Evolutionary conservation across 2,888 invertebrate species (phyloP).

Genomic region (Callinectes sapidus): DNA sequence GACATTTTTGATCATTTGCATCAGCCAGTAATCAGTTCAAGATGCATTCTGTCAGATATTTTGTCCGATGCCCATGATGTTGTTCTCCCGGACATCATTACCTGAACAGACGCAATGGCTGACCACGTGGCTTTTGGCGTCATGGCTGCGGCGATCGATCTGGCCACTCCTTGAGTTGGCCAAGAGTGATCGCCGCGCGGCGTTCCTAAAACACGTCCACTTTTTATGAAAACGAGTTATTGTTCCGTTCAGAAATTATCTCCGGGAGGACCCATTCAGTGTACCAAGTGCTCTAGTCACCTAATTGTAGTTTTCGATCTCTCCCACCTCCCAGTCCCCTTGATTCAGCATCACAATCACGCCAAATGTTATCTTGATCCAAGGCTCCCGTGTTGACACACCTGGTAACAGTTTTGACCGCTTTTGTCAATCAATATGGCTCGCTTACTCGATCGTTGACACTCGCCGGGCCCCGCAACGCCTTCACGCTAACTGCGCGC

Average conservation of each 20-base stretch:
- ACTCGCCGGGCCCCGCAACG: slow-evolving; percentile 40
- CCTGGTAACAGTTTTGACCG: slow-evolving; percentile 51
- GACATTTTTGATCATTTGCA: slow-evolving; percentile 39
- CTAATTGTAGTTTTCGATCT: slow-evolving; percentile 14
- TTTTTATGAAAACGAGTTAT: neutral
- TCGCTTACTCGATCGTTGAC: slow-evolving; percentile 55
- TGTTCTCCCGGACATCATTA: slow-evolving; percentile 20
- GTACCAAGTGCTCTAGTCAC: slow-evolving; percentile 54
- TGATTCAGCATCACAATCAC: slow-evolving; percentile 38
- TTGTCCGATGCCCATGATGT: slow-evolving; percentile 24
- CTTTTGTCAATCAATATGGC: slow-evolving; percentile 41
- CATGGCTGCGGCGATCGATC: neutral
- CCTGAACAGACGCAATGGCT: neutral
- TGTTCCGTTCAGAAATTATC: slow-evolving; percentile 20
- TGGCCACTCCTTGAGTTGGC: neutral
- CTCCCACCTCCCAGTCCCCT: neutral
- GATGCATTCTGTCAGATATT: slow-evolving; percentile 35
- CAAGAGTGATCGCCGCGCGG: neutral
- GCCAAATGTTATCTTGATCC: slow-evolving; percentile 44
- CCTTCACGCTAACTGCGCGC: slow-evolving; percentile 52
- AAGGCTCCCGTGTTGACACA: slow-evolving; percentile 31
- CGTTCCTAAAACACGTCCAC: neutral
- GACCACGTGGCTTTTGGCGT: slow-evolving; percentile 3
- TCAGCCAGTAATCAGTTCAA: slow-evolving; percentile 33
- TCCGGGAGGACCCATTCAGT: slow-evolving; percentile 13